phyloP scores from a whole-genome alignment of 2,113 vertebrate genomes.

The Sisor rabdophorus region DNA sequence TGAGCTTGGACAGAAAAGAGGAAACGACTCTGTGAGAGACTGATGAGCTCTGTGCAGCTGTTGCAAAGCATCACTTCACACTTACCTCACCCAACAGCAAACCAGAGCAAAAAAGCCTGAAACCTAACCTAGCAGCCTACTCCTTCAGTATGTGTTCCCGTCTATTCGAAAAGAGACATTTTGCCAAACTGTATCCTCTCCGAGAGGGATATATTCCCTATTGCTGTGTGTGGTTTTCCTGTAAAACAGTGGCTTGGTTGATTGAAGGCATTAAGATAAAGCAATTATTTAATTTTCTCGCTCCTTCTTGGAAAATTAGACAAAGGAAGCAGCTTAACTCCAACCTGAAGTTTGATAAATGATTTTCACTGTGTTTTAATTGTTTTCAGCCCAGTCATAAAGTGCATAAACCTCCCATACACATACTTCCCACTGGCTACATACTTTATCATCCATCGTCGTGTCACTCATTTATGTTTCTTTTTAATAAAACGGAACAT shows the following conservation, averaged over 20 bases:
- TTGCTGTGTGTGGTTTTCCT: background rate
- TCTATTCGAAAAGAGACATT: conserved; percentile 2
- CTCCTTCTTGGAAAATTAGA: conserved; percentile 4
- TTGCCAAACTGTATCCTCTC: background rate
- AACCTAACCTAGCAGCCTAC: conserved; percentile 19
- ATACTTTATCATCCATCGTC: background rate
- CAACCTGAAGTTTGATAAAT: conserved; percentile 35
- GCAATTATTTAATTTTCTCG: conserved; percentile 38
- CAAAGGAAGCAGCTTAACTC: conserved; percentile 24
- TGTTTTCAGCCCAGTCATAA: conserved; percentile 20
- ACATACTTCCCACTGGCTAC: too few relatives aligned
- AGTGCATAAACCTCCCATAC: background rate
- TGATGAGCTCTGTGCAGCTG: conserved; percentile 65
- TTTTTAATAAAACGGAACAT: conserved; percentile 41
- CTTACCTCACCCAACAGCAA: conserved; percentile 67
- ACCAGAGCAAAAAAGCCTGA: conserved; percentile 58
- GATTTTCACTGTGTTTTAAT: conserved; percentile 25
- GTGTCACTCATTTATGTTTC: conserved; percentile 17
- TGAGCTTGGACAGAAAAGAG: conserved; percentile 35
- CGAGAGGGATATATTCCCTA: conserved; percentile 1
- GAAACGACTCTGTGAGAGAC: conserved; percentile 57
- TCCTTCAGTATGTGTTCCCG: conserved; percentile 24
- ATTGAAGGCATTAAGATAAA: conserved; percentile 41
- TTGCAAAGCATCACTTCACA: conserved; percentile 67
- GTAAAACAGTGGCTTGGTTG: conserved; percentile 32